These are phyloP conservation scores for Rhineura floridana DNA, from an alignment of 2,113 vertebrate species.

Conservation along the genomic window DNA sequence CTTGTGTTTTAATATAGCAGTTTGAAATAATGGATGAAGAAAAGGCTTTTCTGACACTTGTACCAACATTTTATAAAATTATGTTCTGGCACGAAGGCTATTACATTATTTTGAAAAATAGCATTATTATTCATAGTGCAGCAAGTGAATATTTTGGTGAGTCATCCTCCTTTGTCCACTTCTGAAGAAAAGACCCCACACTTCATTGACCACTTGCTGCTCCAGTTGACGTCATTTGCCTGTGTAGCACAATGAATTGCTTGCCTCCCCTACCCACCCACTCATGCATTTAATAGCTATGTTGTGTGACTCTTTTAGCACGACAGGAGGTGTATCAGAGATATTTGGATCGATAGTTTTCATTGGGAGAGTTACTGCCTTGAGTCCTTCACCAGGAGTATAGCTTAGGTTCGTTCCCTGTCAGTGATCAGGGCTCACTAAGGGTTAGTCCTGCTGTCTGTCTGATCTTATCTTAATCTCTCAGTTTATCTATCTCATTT, in stretches of 20 bases:
- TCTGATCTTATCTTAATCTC: too few relatives aligned
- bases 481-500: too few relatives aligned
- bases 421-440: background rate
- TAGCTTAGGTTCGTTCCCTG: background rate
- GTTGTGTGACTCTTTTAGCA: background rate
- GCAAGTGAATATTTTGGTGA: background rate
- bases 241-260: background rate
- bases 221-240: background rate
- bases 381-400: background rate
- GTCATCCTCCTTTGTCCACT: background rate
- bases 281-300: background rate
- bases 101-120: background rate
- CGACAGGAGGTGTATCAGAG: background rate
- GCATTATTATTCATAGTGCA: background rate
- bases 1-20: background rate
- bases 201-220: too few relatives aligned
- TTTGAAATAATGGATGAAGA: background rate
- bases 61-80: background rate
- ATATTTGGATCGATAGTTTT: background rate
- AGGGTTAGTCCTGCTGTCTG: background rate
- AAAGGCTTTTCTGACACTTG: background rate
- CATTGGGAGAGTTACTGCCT: background rate
- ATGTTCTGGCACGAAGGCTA: background rate
- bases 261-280: background rate
- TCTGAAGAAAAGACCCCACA: background rate